Percentiles rank a stretch among this genome's conserved stretches.
These are phyloP conservation scores for Drosophila falleni DNA, from an alignment of 2,888 invertebrate species.

Conservation along the genomic window DNA sequence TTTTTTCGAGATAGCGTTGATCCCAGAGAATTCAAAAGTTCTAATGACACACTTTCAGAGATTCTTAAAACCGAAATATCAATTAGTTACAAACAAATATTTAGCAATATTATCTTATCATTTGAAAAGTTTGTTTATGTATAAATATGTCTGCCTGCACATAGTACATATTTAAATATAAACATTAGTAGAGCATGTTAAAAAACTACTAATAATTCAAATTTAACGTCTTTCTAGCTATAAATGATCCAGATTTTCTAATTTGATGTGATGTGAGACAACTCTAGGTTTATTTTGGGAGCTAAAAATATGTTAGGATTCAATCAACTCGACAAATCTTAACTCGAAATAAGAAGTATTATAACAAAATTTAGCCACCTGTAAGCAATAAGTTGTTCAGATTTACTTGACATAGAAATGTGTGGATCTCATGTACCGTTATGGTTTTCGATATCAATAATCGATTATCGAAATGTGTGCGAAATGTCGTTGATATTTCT, in stretches of 20 bases:
- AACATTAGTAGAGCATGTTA: not conserved
- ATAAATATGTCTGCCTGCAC: not conserved
- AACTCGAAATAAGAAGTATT: not conserved
- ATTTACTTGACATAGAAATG: conserved; percentile 1
- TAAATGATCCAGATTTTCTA: too few relatives aligned
- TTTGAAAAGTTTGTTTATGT: not conserved
- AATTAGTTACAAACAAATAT: conserved; percentile 11
- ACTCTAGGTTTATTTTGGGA: too few relatives aligned
- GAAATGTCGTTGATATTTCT: conserved; percentile 22
- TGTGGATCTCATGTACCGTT: conserved; percentile 26
- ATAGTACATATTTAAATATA: too few relatives aligned
- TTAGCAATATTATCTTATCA: conserved; percentile 7
- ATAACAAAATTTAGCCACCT: not conserved
- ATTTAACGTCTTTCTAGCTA: too few relatives aligned
- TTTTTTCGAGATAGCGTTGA: not conserved
- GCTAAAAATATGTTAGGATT: too few relatives aligned
- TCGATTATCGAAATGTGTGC: conserved; percentile 24
- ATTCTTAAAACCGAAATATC: not conserved
- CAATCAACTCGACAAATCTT: not conserved
- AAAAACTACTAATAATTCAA: too few relatives aligned
- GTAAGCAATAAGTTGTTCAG: not conserved
- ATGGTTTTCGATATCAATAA: conserved; percentile 37
- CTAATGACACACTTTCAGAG: not conserved
- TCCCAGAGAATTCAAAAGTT: not conserved
- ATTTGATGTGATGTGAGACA: too few relatives aligned